phyloP scores from a whole-genome alignment of 2,797 vertebrate genomes.

The Alauda arvensis region DNA sequence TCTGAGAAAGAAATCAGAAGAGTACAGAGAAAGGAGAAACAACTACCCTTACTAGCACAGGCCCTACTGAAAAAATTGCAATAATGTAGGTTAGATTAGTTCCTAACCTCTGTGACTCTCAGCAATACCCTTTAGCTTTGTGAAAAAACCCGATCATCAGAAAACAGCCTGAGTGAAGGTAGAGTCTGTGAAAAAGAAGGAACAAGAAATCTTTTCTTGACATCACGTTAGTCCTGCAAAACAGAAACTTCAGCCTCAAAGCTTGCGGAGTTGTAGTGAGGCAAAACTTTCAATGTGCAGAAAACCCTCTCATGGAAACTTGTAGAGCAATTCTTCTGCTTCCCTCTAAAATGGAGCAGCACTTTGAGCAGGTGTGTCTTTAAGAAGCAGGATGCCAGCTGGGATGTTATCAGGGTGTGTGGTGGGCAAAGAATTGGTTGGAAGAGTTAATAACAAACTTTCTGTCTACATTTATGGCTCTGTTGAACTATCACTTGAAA shows the following conservation, averaged over 20 bases:
- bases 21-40: not conserved
- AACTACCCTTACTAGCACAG: not conserved
- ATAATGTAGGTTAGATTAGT: not conserved
- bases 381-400: not conserved
- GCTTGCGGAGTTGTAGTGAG: not conserved
- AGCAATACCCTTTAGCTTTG: not conserved
- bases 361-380: not conserved
- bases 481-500: not conserved
- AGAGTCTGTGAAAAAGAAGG: not conserved
- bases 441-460: not conserved
- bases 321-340: not conserved
- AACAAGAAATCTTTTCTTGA: not conserved
- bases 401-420: not conserved
- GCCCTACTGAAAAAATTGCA: not conserved
- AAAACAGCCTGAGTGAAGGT: not conserved
- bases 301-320: not conserved
- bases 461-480: not conserved
- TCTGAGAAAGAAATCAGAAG: not conserved
- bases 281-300: not conserved
- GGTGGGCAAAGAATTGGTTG: not conserved
- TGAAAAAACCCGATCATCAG: not conserved
- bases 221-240: not conserved
- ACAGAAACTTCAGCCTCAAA: not conserved
- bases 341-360: not conserved
- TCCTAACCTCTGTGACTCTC: not conserved